Conservation (phyloP, 1,140 invertebrate genomes). For the Microplitis demolitor region DNA sequence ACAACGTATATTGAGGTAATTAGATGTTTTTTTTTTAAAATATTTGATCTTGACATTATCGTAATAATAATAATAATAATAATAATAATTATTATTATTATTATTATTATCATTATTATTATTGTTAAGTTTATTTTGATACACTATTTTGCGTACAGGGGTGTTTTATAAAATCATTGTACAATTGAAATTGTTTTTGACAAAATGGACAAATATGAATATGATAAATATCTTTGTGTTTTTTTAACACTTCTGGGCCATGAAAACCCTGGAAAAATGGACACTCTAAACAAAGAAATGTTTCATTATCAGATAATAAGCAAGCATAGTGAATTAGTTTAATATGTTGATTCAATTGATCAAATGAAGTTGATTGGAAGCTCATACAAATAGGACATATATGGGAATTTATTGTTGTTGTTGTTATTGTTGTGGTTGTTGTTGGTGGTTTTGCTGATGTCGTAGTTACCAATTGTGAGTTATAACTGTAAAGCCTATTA, state of each 20-base stretch:
- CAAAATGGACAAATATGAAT: constrained; percentile 21
- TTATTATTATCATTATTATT: not conserved
- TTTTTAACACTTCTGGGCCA: not conserved
- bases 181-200: not conserved
- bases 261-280: not conserved
- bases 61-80: too few relatives aligned
- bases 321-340: not conserved
- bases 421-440: not conserved
- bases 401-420: not conserved
- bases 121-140: not conserved
- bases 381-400: not conserved
- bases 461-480: not conserved
- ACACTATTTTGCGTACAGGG: not conserved
- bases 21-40: too few relatives aligned
- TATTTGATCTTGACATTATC: too few relatives aligned
- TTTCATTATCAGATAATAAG: not conserved
- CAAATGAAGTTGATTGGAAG: not conserved
- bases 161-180: not conserved
- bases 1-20: too few relatives aligned
- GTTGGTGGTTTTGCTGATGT: not conserved
- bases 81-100: not conserved
- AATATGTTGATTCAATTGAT: not conserved
- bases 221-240: constrained; percentile 8
- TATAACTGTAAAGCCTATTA: too few relatives aligned
- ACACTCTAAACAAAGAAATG: constrained; percentile 12